Base-by-base conservation (phyloP, 2,888 invertebrate species). In the Tenthredo notha region DNA sequence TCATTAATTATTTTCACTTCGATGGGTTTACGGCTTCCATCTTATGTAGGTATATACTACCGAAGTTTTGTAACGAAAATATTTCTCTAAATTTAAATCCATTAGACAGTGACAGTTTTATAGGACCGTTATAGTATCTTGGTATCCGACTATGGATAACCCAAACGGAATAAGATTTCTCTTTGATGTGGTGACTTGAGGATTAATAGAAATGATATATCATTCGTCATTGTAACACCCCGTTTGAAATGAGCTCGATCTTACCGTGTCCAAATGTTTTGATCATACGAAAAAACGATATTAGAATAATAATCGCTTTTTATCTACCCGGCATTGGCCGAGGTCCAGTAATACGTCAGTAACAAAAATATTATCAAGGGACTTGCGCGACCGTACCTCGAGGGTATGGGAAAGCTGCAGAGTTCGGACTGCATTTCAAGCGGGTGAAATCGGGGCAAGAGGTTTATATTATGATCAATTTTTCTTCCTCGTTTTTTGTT, bases 1-100 rank as follows among this genome's bases (percentile, higher is more conserved):
- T 54, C 77, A 7, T 54, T 77, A 54, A 77, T 77, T 77, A 77
- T 50, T 54, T 6, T 18, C 6, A 77, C 54, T 77, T 77, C 50
- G 77, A 77, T 77, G 50, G 77, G 37, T 77, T 77, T 77, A 77
- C 47, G 77, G 77, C 77, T 77, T 77, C 77, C 77, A 77, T 77
- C 29, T n/a, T n/a, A n/a, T n/a, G n/a, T n/a, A n/a, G n/a, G n/a
- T n/a, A n/a, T n/a, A n/a, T n/a, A n/a, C n/a, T n/a, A n/a, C n/a
- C n/a, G n/a, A n/a, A n/a, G n/a, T n/a, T n/a, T n/a, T n/a, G n/a
- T n/a, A n/a, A n/a, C n/a, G 37, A 25, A 61, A 33, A 61, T 61
- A 61, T 65, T 65, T 80, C 58, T 43, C 40, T 25, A 5, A 21
- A 58, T 25, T 80, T 61, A n/a, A 80, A 61, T 61, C 65, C 80